Conservation (phyloP, 2,113 vertebrate genomes). For the Nyctibius bracteatus region DNA sequence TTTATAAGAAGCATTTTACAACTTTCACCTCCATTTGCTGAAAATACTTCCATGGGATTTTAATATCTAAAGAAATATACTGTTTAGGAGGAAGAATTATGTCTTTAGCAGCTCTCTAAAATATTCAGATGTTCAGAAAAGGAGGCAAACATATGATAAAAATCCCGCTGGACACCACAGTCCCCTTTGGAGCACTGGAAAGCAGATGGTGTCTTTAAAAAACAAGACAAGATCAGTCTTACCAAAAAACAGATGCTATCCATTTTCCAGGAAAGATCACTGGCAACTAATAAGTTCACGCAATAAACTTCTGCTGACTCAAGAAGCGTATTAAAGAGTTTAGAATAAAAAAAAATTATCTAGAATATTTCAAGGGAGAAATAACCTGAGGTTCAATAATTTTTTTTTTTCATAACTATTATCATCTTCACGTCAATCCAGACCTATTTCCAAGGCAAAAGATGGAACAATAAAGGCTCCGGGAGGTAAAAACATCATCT, state of each 20-base stretch:
- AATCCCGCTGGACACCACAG: neutral
- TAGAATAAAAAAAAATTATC: neutral
- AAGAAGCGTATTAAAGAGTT: slow-evolving; percentile 5
- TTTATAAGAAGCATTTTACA: neutral
- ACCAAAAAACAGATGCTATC: neutral
- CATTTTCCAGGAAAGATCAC: neutral
- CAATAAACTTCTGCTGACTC: slow-evolving; percentile 19
- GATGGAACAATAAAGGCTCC: neutral
- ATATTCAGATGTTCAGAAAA: slow-evolving; percentile 32
- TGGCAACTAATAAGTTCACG: neutral
- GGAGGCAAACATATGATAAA: slow-evolving; percentile 34
- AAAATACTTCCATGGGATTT: neutral
- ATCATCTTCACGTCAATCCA: neutral
- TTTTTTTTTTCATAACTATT: neutral
- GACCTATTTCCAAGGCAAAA: neutral
- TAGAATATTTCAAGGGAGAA: neutral
- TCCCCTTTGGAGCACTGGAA: neutral
- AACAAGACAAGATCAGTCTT: neutral
- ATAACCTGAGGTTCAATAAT: neutral
- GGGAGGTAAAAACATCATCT: neutral
- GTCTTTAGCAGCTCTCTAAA: slow-evolving; percentile 19
- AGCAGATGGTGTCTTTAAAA: slow-evolving; percentile 63
- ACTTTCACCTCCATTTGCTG: neutral
- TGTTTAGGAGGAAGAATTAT: neutral
- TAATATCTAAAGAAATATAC: neutral